Evolutionary conservation across 1,140 invertebrate genomes (phyloP).

Genomic region (Pararge aegeria): DNA sequence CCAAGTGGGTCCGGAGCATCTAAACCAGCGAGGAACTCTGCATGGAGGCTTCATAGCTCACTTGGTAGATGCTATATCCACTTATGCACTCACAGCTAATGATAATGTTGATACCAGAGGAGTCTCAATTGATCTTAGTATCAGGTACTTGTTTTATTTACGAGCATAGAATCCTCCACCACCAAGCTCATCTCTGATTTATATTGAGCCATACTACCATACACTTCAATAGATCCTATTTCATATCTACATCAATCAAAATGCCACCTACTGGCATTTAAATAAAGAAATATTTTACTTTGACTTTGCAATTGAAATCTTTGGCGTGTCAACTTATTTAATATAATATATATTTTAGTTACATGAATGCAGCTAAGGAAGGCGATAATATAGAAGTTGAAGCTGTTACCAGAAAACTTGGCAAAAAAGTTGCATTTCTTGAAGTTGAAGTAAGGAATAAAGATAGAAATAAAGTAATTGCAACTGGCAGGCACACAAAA

Average conservation of each 20-base stretch:
- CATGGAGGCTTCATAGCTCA: constrained; percentile 93
- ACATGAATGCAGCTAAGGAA: constrained; percentile 85
- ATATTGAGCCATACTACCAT: too few relatives aligned
- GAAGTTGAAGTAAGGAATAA: constrained; percentile 89
- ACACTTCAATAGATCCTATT: too few relatives aligned
- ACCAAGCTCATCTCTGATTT: too few relatives aligned
- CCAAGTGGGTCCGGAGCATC: constrained; percentile 86
- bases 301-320: too few relatives aligned
- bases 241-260: too few relatives aligned
- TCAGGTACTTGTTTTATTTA: constrained; percentile 46
- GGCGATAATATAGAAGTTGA: constrained; percentile 91
- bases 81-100: constrained; percentile 87
- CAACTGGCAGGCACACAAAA: constrained; percentile 90
- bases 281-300: too few relatives aligned
- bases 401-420: constrained; percentile 88
- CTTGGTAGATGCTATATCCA: constrained; percentile 91
- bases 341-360: constrained; percentile 74
- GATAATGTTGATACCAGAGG: constrained; percentile 81
- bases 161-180: too few relatives aligned
- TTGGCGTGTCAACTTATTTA: too few relatives aligned
- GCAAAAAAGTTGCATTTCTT: constrained; percentile 90
- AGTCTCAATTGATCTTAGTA: constrained; percentile 77
- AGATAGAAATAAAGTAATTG: constrained; percentile 85
- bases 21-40: constrained; percentile 87
- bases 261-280: too few relatives aligned